Percentiles rank a stretch among this genome's conserved stretches.
Conservation (phyloP, 2,797 vertebrate species). For the Mycteria americana region DNA sequence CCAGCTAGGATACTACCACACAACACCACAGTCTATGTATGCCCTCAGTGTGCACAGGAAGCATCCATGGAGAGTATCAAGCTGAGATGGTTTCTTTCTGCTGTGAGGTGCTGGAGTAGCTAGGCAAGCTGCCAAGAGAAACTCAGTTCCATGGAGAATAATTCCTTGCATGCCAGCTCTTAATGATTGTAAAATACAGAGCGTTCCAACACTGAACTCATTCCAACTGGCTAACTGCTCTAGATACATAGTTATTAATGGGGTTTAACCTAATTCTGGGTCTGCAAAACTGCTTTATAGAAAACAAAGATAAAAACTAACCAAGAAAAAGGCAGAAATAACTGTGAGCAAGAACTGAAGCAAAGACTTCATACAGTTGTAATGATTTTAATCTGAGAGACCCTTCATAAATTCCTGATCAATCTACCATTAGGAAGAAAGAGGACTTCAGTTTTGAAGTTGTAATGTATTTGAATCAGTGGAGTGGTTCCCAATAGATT, state of each 20-base stretch:
- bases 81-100: background rate
- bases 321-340: background rate
- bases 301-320: background rate
- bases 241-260: background rate
- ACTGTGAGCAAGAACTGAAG: background rate
- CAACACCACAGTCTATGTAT: too few species aligned
- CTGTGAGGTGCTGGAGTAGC: background rate
- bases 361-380: background rate
- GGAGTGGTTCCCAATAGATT: background rate
- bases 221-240: background rate
- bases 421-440: background rate
- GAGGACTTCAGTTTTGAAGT: background rate
- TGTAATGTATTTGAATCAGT: background rate
- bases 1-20: background rate
- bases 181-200: background rate
- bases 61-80: background rate
- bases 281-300: background rate
- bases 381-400: background rate
- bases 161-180: background rate
- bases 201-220: background rate
- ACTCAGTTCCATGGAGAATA: background rate
- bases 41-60: background rate
- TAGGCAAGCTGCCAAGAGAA: background rate
- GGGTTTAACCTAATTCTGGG: conserved; percentile 6
- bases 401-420: background rate